Percentiles rank a stretch among this genome's conserved stretches.
phyloP scores from a whole-genome alignment of 2,797 vertebrate species.

The Lateolabrax maculatus region DNA sequence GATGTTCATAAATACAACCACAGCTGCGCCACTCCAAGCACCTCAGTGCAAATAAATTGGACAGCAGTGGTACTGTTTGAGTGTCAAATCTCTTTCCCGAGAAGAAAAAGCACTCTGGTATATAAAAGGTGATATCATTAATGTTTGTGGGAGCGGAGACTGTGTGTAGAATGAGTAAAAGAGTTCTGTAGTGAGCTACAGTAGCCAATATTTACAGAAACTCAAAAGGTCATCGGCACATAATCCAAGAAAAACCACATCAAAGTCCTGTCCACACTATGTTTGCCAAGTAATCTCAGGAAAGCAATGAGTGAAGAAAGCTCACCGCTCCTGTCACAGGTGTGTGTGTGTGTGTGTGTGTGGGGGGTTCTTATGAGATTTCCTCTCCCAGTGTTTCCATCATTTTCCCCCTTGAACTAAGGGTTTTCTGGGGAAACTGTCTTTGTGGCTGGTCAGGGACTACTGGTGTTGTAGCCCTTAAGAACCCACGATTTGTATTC shows the following conservation, averaged over 20 bases:
- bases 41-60: not conserved
- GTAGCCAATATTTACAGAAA: constrained; percentile 23
- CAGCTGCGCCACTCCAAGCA: constrained; percentile 35
- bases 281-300: constrained; percentile 7
- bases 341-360: too few species aligned
- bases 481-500: too few species aligned
- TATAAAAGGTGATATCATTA: constrained; percentile 21
- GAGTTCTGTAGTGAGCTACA: constrained; percentile 17
- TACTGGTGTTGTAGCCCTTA: not conserved
- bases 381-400: not conserved
- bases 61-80: not conserved
- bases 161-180: constrained; percentile 31
- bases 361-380: too few species aligned
- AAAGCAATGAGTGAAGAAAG: constrained; percentile 2
- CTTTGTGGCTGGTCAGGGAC: not conserved
- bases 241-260: constrained; percentile 21
- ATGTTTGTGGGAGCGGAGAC: not conserved
- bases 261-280: not conserved
- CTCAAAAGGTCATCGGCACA: constrained; percentile 34
- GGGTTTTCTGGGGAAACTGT: not conserved
- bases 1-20: constrained; percentile 22
- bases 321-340: not conserved
- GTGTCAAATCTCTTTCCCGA: constrained; percentile 2
- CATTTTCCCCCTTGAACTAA: not conserved
- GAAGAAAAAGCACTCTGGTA: constrained; percentile 17